phyloP scores from a whole-genome alignment of 2,113 vertebrate species.

The Menura novaehollandiae region DNA sequence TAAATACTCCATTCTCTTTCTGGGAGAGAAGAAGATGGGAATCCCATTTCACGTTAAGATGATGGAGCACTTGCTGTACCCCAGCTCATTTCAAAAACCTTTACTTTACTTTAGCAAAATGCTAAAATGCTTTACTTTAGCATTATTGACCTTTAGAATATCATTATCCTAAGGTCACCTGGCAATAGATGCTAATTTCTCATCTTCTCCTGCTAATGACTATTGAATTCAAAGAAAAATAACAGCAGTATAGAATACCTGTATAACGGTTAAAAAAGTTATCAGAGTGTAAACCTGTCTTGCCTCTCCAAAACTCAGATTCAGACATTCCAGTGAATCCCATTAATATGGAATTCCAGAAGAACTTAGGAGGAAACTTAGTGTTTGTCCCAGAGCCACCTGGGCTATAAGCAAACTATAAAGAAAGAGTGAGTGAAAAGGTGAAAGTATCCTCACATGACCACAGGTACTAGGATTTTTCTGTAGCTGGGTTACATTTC shows the following conservation, averaged over 20 bases:
- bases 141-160: neutral
- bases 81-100: neutral
- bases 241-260: neutral
- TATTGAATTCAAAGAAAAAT: neutral
- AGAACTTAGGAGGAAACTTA: neutral
- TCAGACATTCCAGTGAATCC: neutral
- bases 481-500: neutral
- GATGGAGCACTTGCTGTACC: neutral
- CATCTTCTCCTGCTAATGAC: neutral
- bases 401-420: neutral
- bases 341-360: neutral
- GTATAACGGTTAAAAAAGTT: neutral
- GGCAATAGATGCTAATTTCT: neutral
- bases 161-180: neutral
- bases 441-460: neutral
- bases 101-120: too few relatives aligned
- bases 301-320: neutral
- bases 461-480: neutral
- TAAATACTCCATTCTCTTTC: neutral
- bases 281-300: neutral
- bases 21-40: neutral
- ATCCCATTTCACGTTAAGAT: fast-evolving
- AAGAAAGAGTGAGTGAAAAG: neutral
- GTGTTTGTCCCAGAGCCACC: neutral
- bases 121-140: too few relatives aligned